Conservation (phyloP, 2,888 invertebrate genomes). For the Drosophila nigritarsus region DNA sequence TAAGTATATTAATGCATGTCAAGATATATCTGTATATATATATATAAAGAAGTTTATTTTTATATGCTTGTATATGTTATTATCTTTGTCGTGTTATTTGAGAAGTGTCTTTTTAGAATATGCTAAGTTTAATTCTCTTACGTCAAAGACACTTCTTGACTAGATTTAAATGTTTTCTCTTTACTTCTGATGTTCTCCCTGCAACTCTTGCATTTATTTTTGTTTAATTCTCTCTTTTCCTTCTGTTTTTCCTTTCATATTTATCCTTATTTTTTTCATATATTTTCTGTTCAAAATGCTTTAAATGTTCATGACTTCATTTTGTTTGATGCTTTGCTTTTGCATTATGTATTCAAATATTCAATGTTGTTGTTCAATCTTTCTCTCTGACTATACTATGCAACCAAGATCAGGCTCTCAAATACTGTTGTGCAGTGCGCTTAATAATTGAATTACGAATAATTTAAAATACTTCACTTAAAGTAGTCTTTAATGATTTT, state of each 20-base stretch:
- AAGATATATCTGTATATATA: no score
- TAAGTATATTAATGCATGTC: not conserved
- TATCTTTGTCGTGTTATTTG: no score
- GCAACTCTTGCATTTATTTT: constrained; percentile 12
- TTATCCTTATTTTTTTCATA: constrained; percentile 8
- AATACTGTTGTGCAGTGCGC: constrained; percentile 46
- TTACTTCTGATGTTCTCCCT: constrained; percentile 33
- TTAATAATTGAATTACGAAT: constrained; percentile 5
- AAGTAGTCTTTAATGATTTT: not conserved
- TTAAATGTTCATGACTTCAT: constrained; percentile 75
- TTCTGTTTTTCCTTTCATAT: constrained; percentile 4
- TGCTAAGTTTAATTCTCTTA: no score
- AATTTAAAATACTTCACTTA: not conserved
- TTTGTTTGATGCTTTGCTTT: constrained; percentile 69
- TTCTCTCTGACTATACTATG: constrained; percentile 60
- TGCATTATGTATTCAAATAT: constrained; percentile 60
- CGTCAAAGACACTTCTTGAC: no score
- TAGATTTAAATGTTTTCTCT: no score
- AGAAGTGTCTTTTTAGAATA: no score
- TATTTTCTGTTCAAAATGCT: constrained; percentile 48
- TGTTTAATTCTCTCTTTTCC: constrained; percentile 5
- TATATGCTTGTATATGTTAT: no score
- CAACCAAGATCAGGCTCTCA: constrained; percentile 35
- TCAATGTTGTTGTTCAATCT: constrained; percentile 39
- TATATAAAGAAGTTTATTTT: no score